Conservation (phyloP, 2,113 vertebrate genomes). For the Indicator indicator region DNA sequence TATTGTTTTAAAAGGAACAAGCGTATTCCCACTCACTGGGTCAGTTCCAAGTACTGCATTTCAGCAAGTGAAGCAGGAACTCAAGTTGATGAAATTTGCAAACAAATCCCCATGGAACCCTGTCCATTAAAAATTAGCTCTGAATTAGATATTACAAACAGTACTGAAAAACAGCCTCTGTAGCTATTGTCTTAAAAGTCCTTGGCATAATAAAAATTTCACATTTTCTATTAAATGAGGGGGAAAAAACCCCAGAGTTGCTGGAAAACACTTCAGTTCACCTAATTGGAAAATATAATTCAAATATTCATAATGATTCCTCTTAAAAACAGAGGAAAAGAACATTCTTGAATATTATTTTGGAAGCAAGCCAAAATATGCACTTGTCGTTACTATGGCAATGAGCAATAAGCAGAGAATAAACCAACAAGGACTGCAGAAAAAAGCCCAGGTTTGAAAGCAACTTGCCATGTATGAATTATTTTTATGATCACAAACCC, state of each 20-base stretch:
- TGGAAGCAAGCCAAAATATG: constrained; percentile 65
- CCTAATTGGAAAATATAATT: constrained; percentile 74
- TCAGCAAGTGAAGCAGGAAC: constrained; percentile 59
- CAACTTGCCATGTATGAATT: constrained; percentile 74
- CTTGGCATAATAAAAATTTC: constrained; percentile 69
- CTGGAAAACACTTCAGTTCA: constrained; percentile 70
- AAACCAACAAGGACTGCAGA: neutral
- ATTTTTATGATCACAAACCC: constrained; percentile 65
- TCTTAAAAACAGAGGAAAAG: constrained; percentile 56
- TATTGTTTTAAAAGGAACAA: constrained; percentile 55
- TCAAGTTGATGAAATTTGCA: constrained; percentile 64
- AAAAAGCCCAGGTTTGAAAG: constrained; percentile 5
- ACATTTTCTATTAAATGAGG: constrained; percentile 50
- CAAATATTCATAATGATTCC: constrained; percentile 70
- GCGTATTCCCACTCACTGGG: constrained; percentile 8
- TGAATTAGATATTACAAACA: constrained; percentile 65
- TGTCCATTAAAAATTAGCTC: constrained; percentile 69
- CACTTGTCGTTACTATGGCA: constrained; percentile 76
- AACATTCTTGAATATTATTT: constrained; percentile 61
- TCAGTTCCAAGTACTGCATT: constrained; percentile 60
- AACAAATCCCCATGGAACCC: constrained; percentile 57
- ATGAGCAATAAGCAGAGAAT: constrained; percentile 41
- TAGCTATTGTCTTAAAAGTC: constrained; percentile 63
- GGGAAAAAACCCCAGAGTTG: neutral
- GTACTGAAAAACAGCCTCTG: constrained; percentile 26